These are phyloP conservation scores for Pherbina coryleti DNA, from an alignment of 2,888 invertebrate species.

Conservation along the genomic window DNA sequence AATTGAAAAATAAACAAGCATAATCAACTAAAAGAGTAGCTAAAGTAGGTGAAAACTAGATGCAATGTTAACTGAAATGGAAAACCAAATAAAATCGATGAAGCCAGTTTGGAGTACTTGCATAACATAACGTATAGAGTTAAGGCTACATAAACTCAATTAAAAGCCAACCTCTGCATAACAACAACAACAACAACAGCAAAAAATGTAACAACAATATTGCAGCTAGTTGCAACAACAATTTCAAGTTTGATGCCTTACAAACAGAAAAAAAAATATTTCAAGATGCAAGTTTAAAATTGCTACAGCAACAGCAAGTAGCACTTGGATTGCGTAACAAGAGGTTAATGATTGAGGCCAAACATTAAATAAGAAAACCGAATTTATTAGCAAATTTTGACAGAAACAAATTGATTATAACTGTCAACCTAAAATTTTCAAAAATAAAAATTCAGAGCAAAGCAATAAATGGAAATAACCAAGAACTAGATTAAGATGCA, in stretches of 20 bases:
- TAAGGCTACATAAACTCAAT: neutral
- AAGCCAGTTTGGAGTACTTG: no score
- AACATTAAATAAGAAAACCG: neutral
- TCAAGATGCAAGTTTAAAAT: slow-evolving; percentile 35
- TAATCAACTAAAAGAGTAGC: no score
- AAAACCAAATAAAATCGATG: no score
- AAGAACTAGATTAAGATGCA: no score
- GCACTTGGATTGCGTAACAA: slow-evolving; percentile 49
- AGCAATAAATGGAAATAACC: neutral
- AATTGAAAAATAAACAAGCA: no score
- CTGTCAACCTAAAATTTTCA: neutral
- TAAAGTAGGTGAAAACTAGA: no score
- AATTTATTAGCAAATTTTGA: slow-evolving; percentile 46
- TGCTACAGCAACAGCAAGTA: neutral
- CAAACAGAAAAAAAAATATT: neutral
- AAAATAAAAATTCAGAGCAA: neutral
- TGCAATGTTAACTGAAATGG: no score
- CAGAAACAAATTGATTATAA: neutral
- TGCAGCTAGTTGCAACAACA: neutral
- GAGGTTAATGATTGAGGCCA: slow-evolving; percentile 10
- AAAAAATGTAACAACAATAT: neutral
- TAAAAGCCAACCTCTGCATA: neutral
- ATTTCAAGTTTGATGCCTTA: neutral
- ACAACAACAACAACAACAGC: neutral
- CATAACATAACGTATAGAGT: neutral